Evolutionary conservation across 2,113 vertebrate genomes (phyloP), one percentile per base, ranked within the genome.

Genomic region (Pogonocichla stellata): DNA sequence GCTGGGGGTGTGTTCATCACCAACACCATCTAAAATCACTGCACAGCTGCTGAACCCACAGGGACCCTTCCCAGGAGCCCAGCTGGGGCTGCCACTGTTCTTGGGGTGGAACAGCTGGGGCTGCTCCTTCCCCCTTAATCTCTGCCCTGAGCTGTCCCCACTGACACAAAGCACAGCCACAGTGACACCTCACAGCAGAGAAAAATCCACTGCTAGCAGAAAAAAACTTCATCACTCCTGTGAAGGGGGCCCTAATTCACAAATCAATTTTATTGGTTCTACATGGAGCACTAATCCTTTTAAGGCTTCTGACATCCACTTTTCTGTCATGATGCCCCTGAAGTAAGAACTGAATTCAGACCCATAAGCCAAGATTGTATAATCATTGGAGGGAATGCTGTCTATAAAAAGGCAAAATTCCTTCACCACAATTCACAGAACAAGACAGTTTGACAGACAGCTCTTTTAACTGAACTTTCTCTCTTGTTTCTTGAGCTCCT

Each of bases 251-350:
- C 80, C 91, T 95, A 91, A 96, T 91, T 96, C 88, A 97, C 91
- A 96, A 88, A 96, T 96, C 93, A 62, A 67, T 95, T 95, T 94
- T 85, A 72, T 70, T 84, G 80, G 81, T 92, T 89, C 48, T 90
- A 45, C 81, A 75, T 56, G 45, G 83, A 91, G 87, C 94, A 78
- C 74, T 93, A 95, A 95, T 93, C 90, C 62, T 90, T 90, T 75
- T 60, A 87, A 89, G 71, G 45, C 36, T 86, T 80, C 66, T 92
- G 88, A 90, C 71, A 81, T 93, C 56, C 62, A 28, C 48, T 88
- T 71, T 70, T 88, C 66, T 77, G 31, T 60, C 69, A 23, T 20
- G 48, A 60, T 61, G 40, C 77, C 80, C 89, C 82, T 96, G 56
- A 94, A 90, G 38, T 43, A 53, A 70, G 77, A 91, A 70, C 40